These are phyloP conservation scores for Drosophila tani DNA, from an alignment of 1,140 invertebrate species.

Conservation along the genomic window DNA sequence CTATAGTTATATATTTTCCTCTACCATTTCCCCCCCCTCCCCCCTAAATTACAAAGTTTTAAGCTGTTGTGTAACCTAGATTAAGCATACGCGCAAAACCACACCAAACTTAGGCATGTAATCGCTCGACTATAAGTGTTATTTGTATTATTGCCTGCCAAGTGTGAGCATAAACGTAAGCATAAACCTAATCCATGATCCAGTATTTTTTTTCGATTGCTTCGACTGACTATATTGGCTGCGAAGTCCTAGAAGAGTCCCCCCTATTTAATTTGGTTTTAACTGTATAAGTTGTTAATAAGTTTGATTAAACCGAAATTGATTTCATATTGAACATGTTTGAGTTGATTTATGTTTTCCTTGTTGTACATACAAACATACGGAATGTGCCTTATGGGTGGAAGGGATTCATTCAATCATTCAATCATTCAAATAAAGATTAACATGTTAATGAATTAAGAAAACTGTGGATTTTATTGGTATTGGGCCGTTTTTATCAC, in stretches of 20 bases:
- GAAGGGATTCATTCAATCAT: constrained; percentile 35
- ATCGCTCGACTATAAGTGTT: constrained; percentile 53
- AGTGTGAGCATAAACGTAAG: constrained; percentile 33
- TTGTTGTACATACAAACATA: constrained; percentile 23
- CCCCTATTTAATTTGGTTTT: constrained; percentile 17
- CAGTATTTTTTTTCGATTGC: constrained; percentile 45
- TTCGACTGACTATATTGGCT: constrained; percentile 14
- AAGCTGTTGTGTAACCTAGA: constrained; percentile 51
- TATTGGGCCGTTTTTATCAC: not conserved
- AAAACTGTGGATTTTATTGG: not conserved
- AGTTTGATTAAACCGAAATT: constrained; percentile 52
- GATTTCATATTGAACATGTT: constrained; percentile 16
- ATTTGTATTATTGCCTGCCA: constrained; percentile 54
- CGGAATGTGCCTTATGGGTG: constrained; percentile 45
- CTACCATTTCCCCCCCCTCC: constrained; percentile 36
- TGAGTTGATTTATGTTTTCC: constrained; percentile 10
- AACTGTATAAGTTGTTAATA: constrained; percentile 42
- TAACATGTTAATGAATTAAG: constrained; percentile 12
- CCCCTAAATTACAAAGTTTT: constrained; percentile 14
- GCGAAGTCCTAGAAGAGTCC: constrained; percentile 10
- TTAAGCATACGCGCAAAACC: constrained; percentile 27
- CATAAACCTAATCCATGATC: constrained; percentile 39
- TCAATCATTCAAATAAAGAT: constrained; percentile 27
- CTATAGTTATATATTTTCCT: constrained; percentile 30
- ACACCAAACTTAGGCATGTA: constrained; percentile 51